These are phyloP conservation scores for Micrasema minimum DNA, from an alignment of 1,140 invertebrate genomes.

Conservation along the genomic window DNA sequence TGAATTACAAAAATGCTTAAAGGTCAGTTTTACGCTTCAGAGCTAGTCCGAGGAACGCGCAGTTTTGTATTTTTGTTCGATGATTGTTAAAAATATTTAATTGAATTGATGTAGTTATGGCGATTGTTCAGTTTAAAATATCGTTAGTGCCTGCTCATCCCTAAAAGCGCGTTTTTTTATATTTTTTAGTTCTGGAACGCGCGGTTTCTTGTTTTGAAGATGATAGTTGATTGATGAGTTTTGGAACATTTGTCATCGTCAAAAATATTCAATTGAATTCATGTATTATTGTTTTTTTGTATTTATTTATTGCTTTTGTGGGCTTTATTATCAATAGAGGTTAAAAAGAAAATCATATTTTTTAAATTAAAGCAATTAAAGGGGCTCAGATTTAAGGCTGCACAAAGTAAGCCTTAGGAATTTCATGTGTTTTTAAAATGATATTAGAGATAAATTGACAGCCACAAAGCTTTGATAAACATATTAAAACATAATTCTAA, in stretches of 20 bases:
- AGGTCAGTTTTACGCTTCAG: too few relatives aligned
- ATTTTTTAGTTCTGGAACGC: slow-evolving; percentile 1
- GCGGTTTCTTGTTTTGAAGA: not conserved
- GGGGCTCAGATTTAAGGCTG: too few relatives aligned
- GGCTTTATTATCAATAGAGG: too few relatives aligned
- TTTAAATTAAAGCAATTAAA: not conserved
- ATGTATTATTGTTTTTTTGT: not conserved
- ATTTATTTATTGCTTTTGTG: too few relatives aligned
- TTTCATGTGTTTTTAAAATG: not conserved
- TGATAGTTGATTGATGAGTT: not conserved
- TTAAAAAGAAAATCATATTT: not conserved
- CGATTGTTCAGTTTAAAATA: too few relatives aligned
- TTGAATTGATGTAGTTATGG: not conserved
- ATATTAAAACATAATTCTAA: too few relatives aligned
- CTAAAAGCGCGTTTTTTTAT: too few relatives aligned
- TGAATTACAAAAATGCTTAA: too few relatives aligned
- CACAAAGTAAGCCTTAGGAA: not conserved
- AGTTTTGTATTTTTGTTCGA: not conserved
- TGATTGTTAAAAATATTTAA: not conserved
- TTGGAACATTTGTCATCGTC: slow-evolving; percentile 25
- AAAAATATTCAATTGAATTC: not conserved
- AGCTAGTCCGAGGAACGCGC: not conserved
- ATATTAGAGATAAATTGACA: too few relatives aligned
- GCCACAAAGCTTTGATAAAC: too few relatives aligned
- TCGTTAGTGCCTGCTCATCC: too few relatives aligned